A percentile compares a stretch with the other conserved stretches of the same genome.
Evolutionary conservation across 2,797 vertebrate species (phyloP).

Genomic region (Danio kyathit): DNA sequence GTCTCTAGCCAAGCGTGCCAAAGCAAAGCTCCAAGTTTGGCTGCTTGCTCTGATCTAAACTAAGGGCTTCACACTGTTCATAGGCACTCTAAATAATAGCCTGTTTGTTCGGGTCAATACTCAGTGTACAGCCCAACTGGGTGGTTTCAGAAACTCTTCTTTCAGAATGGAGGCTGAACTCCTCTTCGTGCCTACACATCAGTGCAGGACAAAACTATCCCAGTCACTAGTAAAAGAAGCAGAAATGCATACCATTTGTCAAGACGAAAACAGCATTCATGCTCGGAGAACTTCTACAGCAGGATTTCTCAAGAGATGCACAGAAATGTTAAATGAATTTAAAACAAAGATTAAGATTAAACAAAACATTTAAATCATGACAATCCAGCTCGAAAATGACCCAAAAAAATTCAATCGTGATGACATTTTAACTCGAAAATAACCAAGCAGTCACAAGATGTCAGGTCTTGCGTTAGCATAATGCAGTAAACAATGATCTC

Average conservation of each 20-base stretch:
- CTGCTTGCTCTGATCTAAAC: constrained; percentile 5
- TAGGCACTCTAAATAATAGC: constrained; percentile 20
- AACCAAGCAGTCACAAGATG: neutral
- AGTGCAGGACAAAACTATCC: neutral
- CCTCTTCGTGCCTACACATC: constrained; percentile 27
- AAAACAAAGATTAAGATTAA: neutral
- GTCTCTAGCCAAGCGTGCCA: neutral
- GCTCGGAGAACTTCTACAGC: neutral
- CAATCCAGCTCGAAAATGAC: too few species aligned
- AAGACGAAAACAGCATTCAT: neutral
- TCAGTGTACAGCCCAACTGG: neutral
- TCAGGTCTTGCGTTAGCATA: neutral
- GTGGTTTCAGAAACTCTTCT: constrained; percentile 28
- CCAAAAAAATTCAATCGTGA: too few species aligned
- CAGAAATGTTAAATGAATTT: neutral
- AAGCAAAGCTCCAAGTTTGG: neutral
- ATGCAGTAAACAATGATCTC: neutral
- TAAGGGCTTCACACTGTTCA: constrained; percentile 14
- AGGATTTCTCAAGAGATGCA: neutral
- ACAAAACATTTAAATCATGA: too few species aligned
- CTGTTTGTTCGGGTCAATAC: constrained; percentile 34
- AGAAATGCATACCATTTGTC: neutral
- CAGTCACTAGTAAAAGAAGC: neutral
- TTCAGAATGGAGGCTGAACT: constrained; percentile 23
- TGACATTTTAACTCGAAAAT: too few species aligned